Evolutionary conservation across 1,140 invertebrate genomes (phyloP).

Genomic region (Drosophila yakuba): DNA sequence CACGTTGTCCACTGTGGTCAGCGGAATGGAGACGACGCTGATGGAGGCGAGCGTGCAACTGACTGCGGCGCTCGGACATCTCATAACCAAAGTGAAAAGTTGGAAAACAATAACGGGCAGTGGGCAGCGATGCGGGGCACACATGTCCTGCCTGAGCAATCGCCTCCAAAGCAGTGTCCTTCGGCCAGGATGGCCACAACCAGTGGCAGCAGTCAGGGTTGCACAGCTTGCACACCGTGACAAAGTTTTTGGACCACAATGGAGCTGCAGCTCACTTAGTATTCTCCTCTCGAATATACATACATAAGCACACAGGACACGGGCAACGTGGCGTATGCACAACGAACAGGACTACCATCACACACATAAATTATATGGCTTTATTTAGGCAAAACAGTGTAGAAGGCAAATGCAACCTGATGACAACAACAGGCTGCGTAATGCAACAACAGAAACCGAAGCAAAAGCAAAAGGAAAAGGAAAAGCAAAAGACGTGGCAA

Average conservation of each 20-base stretch:
- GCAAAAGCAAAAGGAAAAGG: not conserved
- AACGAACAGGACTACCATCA: slow-evolving; percentile 14
- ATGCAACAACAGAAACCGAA: slow-evolving; percentile 8
- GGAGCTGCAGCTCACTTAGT: slow-evolving; percentile 11
- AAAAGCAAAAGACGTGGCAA: not conserved
- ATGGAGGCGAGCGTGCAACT: slow-evolving; percentile 38
- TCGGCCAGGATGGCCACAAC: slow-evolving; percentile 11
- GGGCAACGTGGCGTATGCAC: slow-evolving; percentile 42
- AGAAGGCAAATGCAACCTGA: slow-evolving; percentile 39
- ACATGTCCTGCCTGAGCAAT: slow-evolving; percentile 29
- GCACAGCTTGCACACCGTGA: slow-evolving; percentile 5
- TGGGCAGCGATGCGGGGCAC: slow-evolving; percentile 22
- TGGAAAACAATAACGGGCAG: slow-evolving; percentile 49
- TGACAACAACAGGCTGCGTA: slow-evolving; percentile 31
- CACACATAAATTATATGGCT: slow-evolving; percentile 50
- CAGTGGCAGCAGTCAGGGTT: not conserved
- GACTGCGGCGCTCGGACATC: slow-evolving; percentile 43
- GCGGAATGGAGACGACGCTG: slow-evolving; percentile 13
- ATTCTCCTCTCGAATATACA: slow-evolving; percentile 14
- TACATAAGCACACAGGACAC: not conserved
- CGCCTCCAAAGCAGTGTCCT: slow-evolving; percentile 10
- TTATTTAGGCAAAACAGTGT: slow-evolving; percentile 59
- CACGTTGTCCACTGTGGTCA: slow-evolving; percentile 42
- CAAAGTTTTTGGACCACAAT: slow-evolving; percentile 26
- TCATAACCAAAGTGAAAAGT: slow-evolving; percentile 62